Conservation (phyloP, 2,113 vertebrate genomes). For the Vireo altiloquus region DNA sequence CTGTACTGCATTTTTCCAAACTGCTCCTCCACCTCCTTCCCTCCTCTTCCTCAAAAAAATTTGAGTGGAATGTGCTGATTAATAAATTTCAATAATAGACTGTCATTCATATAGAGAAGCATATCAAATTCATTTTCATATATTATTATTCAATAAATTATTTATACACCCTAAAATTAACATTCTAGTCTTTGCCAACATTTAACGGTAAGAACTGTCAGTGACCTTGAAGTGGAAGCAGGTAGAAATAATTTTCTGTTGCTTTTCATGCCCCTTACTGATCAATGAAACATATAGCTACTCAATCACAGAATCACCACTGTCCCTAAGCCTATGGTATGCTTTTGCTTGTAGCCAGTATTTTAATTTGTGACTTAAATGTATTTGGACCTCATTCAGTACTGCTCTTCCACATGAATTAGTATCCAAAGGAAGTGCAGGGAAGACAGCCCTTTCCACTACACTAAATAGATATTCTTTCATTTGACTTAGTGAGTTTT, state of each 20-base stretch:
- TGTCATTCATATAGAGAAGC: not conserved
- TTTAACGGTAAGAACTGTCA: not conserved
- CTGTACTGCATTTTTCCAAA: slow-evolving; percentile 25
- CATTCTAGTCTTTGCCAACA: slow-evolving; percentile 14
- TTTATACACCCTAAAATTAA: slow-evolving; percentile 36
- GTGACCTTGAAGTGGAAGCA: not conserved
- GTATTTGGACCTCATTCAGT: not conserved
- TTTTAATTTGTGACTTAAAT: not conserved
- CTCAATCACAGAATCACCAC: not conserved
- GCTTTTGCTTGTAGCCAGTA: not conserved
- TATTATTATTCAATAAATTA: slow-evolving; percentile 60
- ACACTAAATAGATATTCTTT: not conserved
- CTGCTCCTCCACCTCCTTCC: not conserved
- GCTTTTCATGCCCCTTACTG: not conserved
- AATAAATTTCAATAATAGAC: slow-evolving; percentile 1
- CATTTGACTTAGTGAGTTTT: not conserved
- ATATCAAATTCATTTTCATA: slow-evolving; percentile 32
- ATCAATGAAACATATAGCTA: not conserved
- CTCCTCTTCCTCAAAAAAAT: slow-evolving; percentile 29
- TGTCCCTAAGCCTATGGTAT: not conserved
- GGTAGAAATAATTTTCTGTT: not conserved
- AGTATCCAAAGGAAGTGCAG: not conserved
- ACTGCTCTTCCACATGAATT: not conserved
- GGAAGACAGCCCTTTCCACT: not conserved
- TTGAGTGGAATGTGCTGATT: slow-evolving; percentile 53